Evolutionary conservation across 1,140 invertebrate genomes (phyloP).

Genomic region (Sweltsa coloradensis): DNA sequence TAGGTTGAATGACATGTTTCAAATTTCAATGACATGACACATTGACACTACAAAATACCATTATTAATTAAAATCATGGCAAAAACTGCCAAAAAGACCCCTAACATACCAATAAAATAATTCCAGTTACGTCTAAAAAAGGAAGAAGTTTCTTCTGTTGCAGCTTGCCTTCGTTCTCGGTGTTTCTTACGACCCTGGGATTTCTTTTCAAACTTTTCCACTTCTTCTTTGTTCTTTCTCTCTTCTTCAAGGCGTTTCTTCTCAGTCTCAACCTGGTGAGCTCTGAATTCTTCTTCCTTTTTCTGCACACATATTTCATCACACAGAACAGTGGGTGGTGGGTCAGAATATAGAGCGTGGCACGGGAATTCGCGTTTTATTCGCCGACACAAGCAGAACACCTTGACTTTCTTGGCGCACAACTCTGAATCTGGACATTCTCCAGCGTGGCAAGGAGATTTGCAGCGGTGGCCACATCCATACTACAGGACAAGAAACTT

Average conservation of each 20-base stretch:
- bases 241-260: slow-evolving; percentile 37
- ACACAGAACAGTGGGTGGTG: slow-evolving; percentile 40
- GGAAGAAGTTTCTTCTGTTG: background rate
- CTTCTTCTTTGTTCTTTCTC: slow-evolving; percentile 48
- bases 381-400: slow-evolving; percentile 66
- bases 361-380: slow-evolving; percentile 68
- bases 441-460: slow-evolving; percentile 61
- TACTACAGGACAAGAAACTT: slow-evolving; percentile 26
- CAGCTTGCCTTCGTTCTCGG: slow-evolving; percentile 26
- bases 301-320: slow-evolving; percentile 46
- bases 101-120: background rate
- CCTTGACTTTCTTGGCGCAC: slow-evolving; percentile 68
- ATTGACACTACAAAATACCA: too few relatives aligned
- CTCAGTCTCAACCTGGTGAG: background rate
- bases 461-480: slow-evolving; percentile 57
- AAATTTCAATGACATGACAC: too few relatives aligned
- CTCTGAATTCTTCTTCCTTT: slow-evolving; percentile 22
- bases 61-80: background rate
- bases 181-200: slow-evolving; percentile 44
- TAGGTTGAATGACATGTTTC: too few relatives aligned
- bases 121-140: slow-evolving; percentile 1
- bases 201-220: slow-evolving; percentile 60
- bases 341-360: slow-evolving; percentile 38
- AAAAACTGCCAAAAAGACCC: background rate
- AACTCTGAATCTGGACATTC: slow-evolving; percentile 47